These are phyloP conservation scores for Scaptomyza polygonia DNA, from an alignment of 2,888 invertebrate genomes.

Conservation along the genomic window DNA sequence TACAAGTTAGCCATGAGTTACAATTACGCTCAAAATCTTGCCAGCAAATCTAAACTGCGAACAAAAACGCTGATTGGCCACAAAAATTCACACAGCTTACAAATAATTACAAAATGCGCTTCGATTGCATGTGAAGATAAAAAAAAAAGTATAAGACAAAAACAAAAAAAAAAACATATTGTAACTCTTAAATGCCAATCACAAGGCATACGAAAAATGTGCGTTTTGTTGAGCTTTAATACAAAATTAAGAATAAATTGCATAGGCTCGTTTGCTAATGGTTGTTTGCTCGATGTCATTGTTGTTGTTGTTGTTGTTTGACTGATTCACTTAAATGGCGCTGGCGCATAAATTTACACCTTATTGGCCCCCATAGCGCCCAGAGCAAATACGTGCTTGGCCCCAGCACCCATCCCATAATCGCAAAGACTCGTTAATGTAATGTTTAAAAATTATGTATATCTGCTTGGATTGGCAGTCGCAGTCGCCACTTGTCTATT, in stretches of 20 bases:
- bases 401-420: constrained; percentile 4
- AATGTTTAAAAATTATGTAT: constrained; percentile 4
- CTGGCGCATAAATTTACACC: constrained; percentile 82
- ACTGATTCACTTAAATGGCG: constrained; percentile 43
- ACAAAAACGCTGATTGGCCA: constrained; percentile 80
- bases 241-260: constrained; percentile 73
- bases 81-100: constrained; percentile 78
- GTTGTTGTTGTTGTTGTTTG: constrained; percentile 45
- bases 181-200: constrained; percentile 59
- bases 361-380: constrained; percentile 83
- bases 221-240: constrained; percentile 65
- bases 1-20: constrained; percentile 78
- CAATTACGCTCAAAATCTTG: constrained; percentile 75
- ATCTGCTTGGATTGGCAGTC: constrained; percentile 38
- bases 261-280: constrained; percentile 67
- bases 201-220: constrained; percentile 64
- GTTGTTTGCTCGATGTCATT: constrained; percentile 30
- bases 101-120: constrained; percentile 72
- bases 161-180: constrained; percentile 11
- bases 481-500: constrained; percentile 49
- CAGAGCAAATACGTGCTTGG: constrained; percentile 64
- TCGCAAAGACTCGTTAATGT: constrained; percentile 18
- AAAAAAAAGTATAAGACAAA: constrained; percentile 7
- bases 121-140: constrained; percentile 46
- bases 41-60: constrained; percentile 77